phyloP scores from a whole-genome alignment of 2,797 vertebrate species.

The Enteromius afrohamiltoni region DNA sequence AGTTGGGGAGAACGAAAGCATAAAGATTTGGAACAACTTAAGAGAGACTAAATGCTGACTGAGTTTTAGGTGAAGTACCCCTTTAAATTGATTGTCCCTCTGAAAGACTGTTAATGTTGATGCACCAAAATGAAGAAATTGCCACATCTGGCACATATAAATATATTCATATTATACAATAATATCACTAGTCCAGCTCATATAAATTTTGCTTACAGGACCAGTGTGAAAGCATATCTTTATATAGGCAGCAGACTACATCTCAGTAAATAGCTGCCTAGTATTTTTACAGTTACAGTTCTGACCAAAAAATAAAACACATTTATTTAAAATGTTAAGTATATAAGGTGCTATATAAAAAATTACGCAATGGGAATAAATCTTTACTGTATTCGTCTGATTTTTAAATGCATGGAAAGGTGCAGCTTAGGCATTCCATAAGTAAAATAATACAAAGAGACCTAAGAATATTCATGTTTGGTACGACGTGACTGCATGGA shows the following conservation, averaged over 20 bases:
- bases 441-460: too few species aligned
- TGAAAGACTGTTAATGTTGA: not conserved
- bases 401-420: not conserved
- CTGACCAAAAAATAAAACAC: not conserved
- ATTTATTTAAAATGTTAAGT: not conserved
- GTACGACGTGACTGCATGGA: not conserved
- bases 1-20: not conserved
- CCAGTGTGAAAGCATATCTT: not conserved
- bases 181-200: not conserved
- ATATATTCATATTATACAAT: not conserved
- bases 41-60: not conserved
- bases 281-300: not conserved
- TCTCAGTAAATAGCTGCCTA: not conserved
- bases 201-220: not conserved
- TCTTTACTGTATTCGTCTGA: not conserved
- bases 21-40: not conserved
- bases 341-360: too few species aligned
- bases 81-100: not conserved
- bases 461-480: not conserved
- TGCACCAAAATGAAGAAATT: not conserved
- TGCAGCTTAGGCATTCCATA: not conserved
- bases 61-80: not conserved
- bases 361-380: not conserved
- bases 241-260: not conserved
- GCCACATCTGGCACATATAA: not conserved